Evolutionary conservation across 2,888 invertebrate species (phyloP).

Genomic region (Sphaeridia pumilis): DNA sequence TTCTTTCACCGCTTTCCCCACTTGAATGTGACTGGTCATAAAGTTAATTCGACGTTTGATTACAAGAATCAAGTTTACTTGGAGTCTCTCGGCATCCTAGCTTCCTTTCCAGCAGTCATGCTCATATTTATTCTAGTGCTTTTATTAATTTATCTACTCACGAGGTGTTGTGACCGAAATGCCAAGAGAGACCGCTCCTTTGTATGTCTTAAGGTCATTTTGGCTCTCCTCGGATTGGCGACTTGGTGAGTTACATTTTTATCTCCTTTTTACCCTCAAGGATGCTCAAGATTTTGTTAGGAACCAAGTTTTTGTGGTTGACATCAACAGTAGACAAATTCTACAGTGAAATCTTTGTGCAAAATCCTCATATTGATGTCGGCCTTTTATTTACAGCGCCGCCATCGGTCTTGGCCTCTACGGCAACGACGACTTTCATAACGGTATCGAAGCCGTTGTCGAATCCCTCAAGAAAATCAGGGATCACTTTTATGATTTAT

Average conservation of each 20-base stretch:
- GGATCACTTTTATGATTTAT: conserved; percentile 61
- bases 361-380: too few species aligned
- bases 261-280: too few species aligned
- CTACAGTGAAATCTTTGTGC: too few species aligned
- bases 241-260: conserved; percentile 64
- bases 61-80: conserved; percentile 79
- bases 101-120: conserved; percentile 86
- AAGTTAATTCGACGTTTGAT: conserved; percentile 82
- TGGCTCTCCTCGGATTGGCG: conserved; percentile 55
- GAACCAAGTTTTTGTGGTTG: too few species aligned
- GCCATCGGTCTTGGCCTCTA: conserved; percentile 82
- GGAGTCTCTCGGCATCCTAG: conserved; percentile 87
- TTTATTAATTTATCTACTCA: conserved; percentile 80
- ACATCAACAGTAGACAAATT: too few species aligned
- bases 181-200: conserved; percentile 78
- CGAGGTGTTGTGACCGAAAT: conserved; percentile 89
- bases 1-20: conserved; percentile 59
- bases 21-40: conserved; percentile 77
- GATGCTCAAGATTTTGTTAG: too few species aligned
- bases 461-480: conserved; percentile 71
- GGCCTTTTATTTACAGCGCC: too few species aligned
- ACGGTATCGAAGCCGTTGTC: conserved; percentile 69
- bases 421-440: conserved; percentile 89
- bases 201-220: conserved; percentile 56
- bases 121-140: conserved; percentile 79